Conservation (phyloP, 2,113 vertebrate genomes). For the Channa argus region DNA sequence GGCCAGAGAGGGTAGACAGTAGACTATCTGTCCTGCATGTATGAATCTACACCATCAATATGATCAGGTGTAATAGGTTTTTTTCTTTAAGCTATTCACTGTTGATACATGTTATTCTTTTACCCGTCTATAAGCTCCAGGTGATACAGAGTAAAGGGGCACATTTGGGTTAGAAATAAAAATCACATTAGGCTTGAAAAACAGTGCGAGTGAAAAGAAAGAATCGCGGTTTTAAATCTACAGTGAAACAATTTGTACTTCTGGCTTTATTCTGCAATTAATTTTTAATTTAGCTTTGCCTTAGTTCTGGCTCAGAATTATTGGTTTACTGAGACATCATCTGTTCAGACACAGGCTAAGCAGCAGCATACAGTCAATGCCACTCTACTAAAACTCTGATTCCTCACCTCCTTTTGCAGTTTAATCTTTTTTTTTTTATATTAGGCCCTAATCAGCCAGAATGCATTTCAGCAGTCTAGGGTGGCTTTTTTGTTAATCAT, state of each 20-base stretch:
- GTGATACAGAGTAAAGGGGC: no score
- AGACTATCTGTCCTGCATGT: background rate
- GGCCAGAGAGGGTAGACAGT: background rate
- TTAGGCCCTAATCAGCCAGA: no score
- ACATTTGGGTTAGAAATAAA: background rate
- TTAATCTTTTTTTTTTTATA: no score
- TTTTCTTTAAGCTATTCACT: background rate
- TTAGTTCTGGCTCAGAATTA: no score
- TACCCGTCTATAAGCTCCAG: background rate
- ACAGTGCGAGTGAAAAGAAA: background rate
- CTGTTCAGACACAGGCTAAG: no score
- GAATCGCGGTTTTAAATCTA: background rate
- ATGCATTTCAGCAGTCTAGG: no score
- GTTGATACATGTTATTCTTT: background rate
- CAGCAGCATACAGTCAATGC: no score
- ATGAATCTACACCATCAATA: constrained; percentile 19
- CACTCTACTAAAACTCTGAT: no score
- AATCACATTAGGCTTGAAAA: background rate
- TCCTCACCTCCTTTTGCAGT: no score
- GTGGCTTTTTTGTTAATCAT: no score
- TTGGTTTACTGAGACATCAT: no score
- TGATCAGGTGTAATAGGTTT: background rate
- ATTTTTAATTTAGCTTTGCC: background rate
- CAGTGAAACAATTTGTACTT: background rate
- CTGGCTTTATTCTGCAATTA: no score